Evolutionary conservation across 2,797 vertebrate species (phyloP), one percentile per base, ranked within the genome.

Genomic region (Sebastolobus altivelis): DNA sequence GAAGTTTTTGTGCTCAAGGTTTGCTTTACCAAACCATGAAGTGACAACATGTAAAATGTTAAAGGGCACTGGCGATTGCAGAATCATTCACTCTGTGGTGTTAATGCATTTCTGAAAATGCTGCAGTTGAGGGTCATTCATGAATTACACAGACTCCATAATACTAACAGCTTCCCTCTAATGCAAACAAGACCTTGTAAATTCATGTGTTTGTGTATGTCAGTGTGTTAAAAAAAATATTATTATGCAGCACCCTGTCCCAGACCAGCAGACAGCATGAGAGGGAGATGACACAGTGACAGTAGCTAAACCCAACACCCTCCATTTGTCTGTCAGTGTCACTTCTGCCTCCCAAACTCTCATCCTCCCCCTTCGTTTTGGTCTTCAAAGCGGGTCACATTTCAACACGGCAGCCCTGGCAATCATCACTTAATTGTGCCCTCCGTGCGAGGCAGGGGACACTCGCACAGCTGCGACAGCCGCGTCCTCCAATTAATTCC

Each of bases 401-500:
- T 91, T 85, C 77, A 85, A 70, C 74, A 83, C 62, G 82, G 85
- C 83, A 65, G 77, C 82, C 74, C 33, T 4, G 69, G 74, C 83
- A 87, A 79, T 88, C 80, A 85, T 73, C 77, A 46, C 80, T 68
- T 92, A 92, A 92, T 91, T 90, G 81, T 80, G 88, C 75, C 85
- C 85, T 84, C 78, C 46, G 62, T 82, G 75, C 75, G 60, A 82
- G 75, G 79, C 75, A 74, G 81, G 81, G 81, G 84, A 85, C 79
- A 31, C 58, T 81, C 33, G 8, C 86, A 72, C 89, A 90, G 85
- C 88, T 87, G 88, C 29, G 22, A 68, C 81, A 76, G 73, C 52
- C 70, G 56, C 83, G 78, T 91, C 89, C 84, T 82, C 81, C 85
- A 93, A 91, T 93, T 92, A 91, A 90, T 92, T 93, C 90, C 87